A percentile compares a stretch with the other conserved stretches of the same genome.
These are phyloP conservation scores for Napeogenes inachia DNA, from an alignment of 2,888 invertebrate genomes.

Conservation along the genomic window DNA sequence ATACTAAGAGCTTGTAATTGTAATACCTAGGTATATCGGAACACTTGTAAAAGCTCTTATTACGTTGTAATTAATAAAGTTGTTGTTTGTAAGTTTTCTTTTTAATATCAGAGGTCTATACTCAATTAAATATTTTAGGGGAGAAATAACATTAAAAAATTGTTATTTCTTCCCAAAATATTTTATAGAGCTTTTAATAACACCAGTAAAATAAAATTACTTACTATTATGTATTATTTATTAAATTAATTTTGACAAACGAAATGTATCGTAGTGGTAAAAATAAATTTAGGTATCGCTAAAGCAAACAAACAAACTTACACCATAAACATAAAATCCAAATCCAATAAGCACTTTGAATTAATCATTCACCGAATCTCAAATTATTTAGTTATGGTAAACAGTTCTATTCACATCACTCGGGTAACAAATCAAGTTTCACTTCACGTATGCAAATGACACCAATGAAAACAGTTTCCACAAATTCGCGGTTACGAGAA, in stretches of 20 bases:
- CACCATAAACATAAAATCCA: constrained; percentile 33
- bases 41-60: neutral
- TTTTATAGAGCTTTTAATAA: neutral
- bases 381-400: constrained; percentile 25
- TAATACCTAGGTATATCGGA: constrained; percentile 6
- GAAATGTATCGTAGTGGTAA: neutral
- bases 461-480: constrained; percentile 64
- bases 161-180: too few relatives aligned
- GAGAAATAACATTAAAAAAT: neutral
- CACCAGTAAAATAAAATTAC: too few relatives aligned
- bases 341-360: constrained; percentile 28
- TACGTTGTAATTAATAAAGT: constrained; percentile 14
- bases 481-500: constrained; percentile 50
- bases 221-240: too few relatives aligned
- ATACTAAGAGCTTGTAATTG: constrained; percentile 23
- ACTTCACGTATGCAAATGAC: constrained; percentile 68
- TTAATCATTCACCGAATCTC: constrained; percentile 34
- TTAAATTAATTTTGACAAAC: neutral
- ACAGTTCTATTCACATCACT: constrained; percentile 54
- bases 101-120: neutral
- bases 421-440: constrained; percentile 59
- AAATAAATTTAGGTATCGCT: constrained; percentile 5
- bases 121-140: neutral
- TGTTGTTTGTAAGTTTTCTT: constrained; percentile 2
- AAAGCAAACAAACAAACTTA: constrained; percentile 23